phyloP scores from a whole-genome alignment of 2,113 vertebrate species.

The Cavia porcellus region DNA sequence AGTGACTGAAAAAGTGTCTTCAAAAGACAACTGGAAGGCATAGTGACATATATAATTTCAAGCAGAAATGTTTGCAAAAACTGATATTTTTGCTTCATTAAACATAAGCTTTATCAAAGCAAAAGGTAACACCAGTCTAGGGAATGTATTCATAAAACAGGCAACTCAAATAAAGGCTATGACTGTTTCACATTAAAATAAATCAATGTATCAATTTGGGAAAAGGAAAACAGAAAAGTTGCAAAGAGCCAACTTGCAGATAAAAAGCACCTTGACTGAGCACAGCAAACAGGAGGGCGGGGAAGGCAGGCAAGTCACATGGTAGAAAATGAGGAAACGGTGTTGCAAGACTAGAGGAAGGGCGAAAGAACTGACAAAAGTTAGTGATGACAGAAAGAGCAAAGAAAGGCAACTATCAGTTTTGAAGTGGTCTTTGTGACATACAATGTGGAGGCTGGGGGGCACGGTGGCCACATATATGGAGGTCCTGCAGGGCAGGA shows the following conservation, averaged over 20 bases:
- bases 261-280: background rate
- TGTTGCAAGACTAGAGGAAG: constrained; percentile 44
- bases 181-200: background rate
- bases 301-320: background rate
- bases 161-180: constrained; percentile 12
- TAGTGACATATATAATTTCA: background rate
- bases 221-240: constrained; percentile 31
- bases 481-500: background rate
- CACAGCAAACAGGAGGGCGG: background rate
- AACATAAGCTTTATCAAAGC: background rate
- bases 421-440: background rate
- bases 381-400: constrained; percentile 56
- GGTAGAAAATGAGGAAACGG: constrained; percentile 42
- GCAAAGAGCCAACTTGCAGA: constrained; percentile 30
- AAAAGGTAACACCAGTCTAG: background rate
- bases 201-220: background rate
- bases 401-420: background rate
- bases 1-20: background rate
- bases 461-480: background rate
- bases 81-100: background rate
- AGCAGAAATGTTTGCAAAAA: background rate
- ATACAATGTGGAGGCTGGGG: background rate
- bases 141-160: background rate
- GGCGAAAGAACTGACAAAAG: constrained; percentile 64
- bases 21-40: constrained; percentile 14